Percentiles rank a stretch among this genome's conserved stretches.
phyloP scores from a whole-genome alignment of 2,113 vertebrate genomes.

The Periophthalmus modestus region DNA sequence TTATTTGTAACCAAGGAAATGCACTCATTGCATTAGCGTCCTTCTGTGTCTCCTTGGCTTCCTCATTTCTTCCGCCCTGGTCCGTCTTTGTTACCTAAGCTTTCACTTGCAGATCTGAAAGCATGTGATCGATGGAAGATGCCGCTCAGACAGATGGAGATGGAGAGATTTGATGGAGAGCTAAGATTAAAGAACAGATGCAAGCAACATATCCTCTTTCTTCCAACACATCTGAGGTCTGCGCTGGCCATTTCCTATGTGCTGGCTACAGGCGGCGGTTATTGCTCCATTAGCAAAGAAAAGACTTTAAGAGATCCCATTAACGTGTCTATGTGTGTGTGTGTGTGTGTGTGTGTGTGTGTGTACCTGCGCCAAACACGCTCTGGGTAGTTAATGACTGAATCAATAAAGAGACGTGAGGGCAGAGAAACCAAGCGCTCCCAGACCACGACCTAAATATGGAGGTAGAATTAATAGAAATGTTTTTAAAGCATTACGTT shows the following conservation, averaged over 20 bases:
- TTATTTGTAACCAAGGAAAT: conserved; percentile 50
- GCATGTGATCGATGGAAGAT: conserved; percentile 59
- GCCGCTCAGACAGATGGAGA: conserved; percentile 22
- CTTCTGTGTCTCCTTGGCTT: conserved; percentile 52
- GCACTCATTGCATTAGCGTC: conserved; percentile 60
- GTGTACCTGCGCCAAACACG: conserved; percentile 3
- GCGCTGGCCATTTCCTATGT: conserved; percentile 3
- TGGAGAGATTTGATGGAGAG: conserved; percentile 39
- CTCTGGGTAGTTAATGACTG: conserved; percentile 10
- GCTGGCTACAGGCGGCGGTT: conserved; percentile 14
- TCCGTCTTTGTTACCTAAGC: conserved; percentile 52
- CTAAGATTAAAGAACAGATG: conserved; percentile 49
- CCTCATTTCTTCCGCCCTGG: conserved; percentile 60
- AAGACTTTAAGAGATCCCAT: conserved; percentile 38
- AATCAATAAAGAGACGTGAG: conserved; percentile 41
- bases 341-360: background rate
- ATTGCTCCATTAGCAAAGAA: conserved; percentile 44
- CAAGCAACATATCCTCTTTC: conserved; percentile 20
- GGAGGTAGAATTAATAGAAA: background rate
- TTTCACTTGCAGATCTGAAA: conserved; percentile 66
- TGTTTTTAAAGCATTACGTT: background rate
- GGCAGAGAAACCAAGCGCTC: conserved; percentile 8
- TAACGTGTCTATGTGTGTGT: conserved; percentile 17
- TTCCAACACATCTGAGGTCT: conserved; percentile 35
- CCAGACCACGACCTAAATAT: conserved; percentile 3